Conservation (phyloP, 2,888 invertebrate genomes). For the Hirtodrosophila alboralis region DNA sequence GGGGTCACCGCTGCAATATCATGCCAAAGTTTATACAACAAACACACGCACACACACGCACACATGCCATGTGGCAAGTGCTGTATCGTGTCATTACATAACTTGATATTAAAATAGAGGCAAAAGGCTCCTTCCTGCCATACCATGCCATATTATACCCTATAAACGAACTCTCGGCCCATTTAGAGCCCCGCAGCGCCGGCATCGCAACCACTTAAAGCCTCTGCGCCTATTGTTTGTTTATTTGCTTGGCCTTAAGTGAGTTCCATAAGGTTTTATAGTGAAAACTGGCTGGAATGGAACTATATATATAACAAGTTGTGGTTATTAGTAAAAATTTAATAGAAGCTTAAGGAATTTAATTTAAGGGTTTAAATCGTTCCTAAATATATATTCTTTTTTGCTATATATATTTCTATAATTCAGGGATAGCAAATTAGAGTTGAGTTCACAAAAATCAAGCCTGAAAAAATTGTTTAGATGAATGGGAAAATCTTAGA, state of each 20-base stretch:
- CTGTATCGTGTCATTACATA: slow-evolving; percentile 65
- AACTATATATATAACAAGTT: too few species aligned
- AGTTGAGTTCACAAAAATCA: too few species aligned
- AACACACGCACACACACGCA: slow-evolving; percentile 7
- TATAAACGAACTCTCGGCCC: slow-evolving; percentile 18
- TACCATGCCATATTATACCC: too few species aligned
- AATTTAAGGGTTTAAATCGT: too few species aligned
- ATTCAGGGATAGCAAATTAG: too few species aligned
- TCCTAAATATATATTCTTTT: too few species aligned
- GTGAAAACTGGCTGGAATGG: slow-evolving; percentile 21
- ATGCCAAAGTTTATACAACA: slow-evolving; percentile 48
- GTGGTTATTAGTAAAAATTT: too few species aligned
- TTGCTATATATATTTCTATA: too few species aligned
- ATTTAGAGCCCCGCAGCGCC: slow-evolving; percentile 50
- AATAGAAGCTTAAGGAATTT: too few species aligned
- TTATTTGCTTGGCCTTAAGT: slow-evolving; percentile 48
- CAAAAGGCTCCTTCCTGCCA: slow-evolving; percentile 8
- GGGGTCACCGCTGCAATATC: slow-evolving; percentile 63
- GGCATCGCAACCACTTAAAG: slow-evolving; percentile 58
- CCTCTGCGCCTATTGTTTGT: slow-evolving; percentile 46
- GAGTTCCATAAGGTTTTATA: slow-evolving; percentile 27
- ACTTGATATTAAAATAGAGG: slow-evolving; percentile 49
- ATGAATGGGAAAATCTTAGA: too few species aligned
- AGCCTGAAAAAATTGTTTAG: too few species aligned
- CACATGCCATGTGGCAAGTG: slow-evolving; percentile 42